phyloP scores from a whole-genome alignment of 2,113 vertebrate genomes.

The Megaleporinus macrocephalus region DNA sequence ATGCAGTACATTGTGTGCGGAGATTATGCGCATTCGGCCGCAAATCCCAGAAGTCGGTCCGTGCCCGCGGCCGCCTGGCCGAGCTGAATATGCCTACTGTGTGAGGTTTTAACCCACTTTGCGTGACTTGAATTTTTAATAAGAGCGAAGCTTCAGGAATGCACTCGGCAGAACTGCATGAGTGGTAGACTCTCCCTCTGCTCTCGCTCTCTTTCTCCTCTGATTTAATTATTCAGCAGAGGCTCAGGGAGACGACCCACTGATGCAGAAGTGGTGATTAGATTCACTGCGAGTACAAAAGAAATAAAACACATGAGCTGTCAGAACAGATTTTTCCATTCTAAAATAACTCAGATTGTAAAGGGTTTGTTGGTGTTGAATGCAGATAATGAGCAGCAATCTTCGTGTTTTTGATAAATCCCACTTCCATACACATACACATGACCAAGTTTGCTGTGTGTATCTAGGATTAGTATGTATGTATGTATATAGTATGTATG shows the following conservation, averaged over 20 bases:
- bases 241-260: conserved; percentile 28
- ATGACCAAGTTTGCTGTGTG: no score
- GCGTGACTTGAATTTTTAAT: conserved; percentile 71
- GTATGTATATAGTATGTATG: no score
- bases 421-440: no score
- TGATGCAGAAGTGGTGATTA: conserved; percentile 51
- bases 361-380: neutral
- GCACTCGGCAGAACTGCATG: conserved; percentile 42
- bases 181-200: conserved; percentile 5
- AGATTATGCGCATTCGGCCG: conserved; percentile 53
- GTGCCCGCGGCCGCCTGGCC: conserved; percentile 49
- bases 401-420: no score
- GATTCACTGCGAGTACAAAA: conserved; percentile 39
- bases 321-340: neutral
- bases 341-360: neutral
- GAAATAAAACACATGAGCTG: conserved; percentile 36
- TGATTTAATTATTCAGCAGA: conserved; percentile 51
- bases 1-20: conserved; percentile 55
- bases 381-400: neutral
- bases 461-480: no score
- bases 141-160: conserved; percentile 62
- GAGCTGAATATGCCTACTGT: conserved; percentile 61
- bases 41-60: conserved; percentile 50
- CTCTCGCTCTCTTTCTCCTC: neutral
- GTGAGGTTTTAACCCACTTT: conserved; percentile 71